A percentile compares a stretch with the other conserved stretches of the same genome.
Conservation (phyloP, 2,113 vertebrate genomes). For the Rallus limicola region DNA sequence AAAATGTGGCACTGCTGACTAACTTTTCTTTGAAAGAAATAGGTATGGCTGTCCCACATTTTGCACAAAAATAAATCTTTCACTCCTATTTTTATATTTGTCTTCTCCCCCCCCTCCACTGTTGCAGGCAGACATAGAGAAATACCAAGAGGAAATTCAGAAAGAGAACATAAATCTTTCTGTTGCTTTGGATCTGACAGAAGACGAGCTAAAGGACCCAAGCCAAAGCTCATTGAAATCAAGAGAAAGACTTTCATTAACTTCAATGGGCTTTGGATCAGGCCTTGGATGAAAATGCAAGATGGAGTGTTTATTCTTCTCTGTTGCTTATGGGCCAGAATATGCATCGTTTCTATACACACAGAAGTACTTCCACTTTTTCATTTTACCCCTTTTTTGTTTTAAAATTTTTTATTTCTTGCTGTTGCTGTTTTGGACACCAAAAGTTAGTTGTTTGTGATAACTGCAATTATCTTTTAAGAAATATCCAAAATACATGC, state of each 20-base stretch:
- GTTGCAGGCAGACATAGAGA: not conserved
- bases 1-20: not conserved
- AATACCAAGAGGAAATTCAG: not conserved
- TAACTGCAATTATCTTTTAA: not conserved
- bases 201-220: not conserved
- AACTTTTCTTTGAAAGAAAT: not conserved
- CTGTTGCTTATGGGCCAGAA: not conserved
- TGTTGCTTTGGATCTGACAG: slow-evolving; percentile 22
- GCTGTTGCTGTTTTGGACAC: not conserved
- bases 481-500: not conserved
- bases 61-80: not conserved
- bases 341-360: not conserved
- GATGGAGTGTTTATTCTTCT: not conserved
- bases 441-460: not conserved
- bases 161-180: slow-evolving; percentile 3
- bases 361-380: not conserved
- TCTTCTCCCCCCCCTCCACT: not conserved
- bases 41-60: not conserved
- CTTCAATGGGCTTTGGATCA: not conserved
- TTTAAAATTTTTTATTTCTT: not conserved
- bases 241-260: not conserved
- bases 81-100: not conserved
- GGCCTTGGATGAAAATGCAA: not conserved
- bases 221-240: not conserved
- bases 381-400: not conserved